phyloP scores from a whole-genome alignment of 2,888 invertebrate genomes.

The Pemphredon lugubris region DNA sequence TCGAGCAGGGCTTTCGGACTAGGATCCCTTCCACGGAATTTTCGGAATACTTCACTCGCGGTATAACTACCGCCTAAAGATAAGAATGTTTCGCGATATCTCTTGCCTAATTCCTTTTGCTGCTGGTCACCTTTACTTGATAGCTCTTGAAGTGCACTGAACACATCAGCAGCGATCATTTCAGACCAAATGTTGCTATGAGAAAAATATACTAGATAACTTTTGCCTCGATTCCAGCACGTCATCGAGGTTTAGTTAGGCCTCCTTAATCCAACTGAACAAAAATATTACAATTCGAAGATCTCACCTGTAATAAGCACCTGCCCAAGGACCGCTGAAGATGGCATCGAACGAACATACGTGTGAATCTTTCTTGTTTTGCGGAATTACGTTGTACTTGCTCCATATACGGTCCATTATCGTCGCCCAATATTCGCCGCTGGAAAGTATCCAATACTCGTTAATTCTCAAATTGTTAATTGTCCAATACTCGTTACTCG shows the following conservation, averaged over 20 bases:
- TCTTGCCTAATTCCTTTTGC: constrained; percentile 84
- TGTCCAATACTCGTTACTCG: too few relatives aligned
- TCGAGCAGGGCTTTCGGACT: constrained; percentile 90
- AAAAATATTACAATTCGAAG: not conserved
- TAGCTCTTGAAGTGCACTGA: constrained; percentile 90
- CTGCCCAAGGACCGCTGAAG: constrained; percentile 91
- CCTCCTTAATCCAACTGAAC: too few relatives aligned
- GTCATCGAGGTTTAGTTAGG: too few relatives aligned
- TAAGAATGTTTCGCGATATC: constrained; percentile 92
- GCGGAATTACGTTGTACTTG: constrained; percentile 88
- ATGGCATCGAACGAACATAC: constrained; percentile 93
- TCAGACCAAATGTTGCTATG: constrained; percentile 93
- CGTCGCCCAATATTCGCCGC: constrained; percentile 91
- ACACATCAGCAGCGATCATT: constrained; percentile 95
- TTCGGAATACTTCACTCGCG: constrained; percentile 92
- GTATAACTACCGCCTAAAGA: constrained; percentile 91
- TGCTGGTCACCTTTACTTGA: constrained; percentile 82
- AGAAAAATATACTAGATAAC: too few relatives aligned
- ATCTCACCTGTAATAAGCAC: constrained; percentile 88
- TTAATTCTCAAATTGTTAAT: too few relatives aligned
- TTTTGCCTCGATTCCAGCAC: too few relatives aligned
- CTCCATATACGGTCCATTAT: constrained; percentile 91
- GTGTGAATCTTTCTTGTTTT: constrained; percentile 91
- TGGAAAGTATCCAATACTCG: too few relatives aligned
- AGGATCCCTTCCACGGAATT: constrained; percentile 96